Percentiles rank a stretch among this genome's conserved stretches.
Conservation (phyloP, 2,113 vertebrate genomes). For the Bubalus kerabau region DNA sequence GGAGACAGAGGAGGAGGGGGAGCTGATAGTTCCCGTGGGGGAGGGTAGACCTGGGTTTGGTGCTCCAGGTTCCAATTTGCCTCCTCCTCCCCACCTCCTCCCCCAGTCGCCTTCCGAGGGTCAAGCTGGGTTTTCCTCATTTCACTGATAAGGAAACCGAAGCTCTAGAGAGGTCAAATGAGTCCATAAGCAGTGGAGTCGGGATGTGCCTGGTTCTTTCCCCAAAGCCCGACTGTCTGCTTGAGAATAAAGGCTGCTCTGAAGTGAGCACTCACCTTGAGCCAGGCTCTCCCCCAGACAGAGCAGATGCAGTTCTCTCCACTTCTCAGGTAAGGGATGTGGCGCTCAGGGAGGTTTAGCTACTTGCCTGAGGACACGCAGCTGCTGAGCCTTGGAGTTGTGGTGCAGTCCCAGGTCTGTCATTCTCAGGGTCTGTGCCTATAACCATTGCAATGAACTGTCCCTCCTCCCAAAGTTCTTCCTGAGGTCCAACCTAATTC, state of each 20-base stretch:
- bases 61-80: neutral
- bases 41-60: neutral
- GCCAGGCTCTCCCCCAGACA: neutral
- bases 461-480: neutral
- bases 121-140: neutral
- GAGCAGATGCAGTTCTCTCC: fast-evolving
- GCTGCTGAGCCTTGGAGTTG: neutral
- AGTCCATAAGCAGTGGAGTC: neutral
- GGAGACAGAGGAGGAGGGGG: neutral
- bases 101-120: neutral
- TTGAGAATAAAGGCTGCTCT: neutral
- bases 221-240: neutral
- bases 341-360: neutral
- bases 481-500: neutral
- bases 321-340: neutral
- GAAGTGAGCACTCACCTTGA: neutral
- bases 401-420: neutral
- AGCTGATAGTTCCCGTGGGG: fast-evolving
- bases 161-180: neutral
- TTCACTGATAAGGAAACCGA: neutral
- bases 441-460: neutral
- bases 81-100: neutral
- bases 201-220: neutral
- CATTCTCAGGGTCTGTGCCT: too few relatives aligned
- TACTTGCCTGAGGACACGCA: neutral